Evolutionary conservation across 2,797 vertebrate genomes (phyloP).

Genomic region (Ptychobarbus kaznakovi): DNA sequence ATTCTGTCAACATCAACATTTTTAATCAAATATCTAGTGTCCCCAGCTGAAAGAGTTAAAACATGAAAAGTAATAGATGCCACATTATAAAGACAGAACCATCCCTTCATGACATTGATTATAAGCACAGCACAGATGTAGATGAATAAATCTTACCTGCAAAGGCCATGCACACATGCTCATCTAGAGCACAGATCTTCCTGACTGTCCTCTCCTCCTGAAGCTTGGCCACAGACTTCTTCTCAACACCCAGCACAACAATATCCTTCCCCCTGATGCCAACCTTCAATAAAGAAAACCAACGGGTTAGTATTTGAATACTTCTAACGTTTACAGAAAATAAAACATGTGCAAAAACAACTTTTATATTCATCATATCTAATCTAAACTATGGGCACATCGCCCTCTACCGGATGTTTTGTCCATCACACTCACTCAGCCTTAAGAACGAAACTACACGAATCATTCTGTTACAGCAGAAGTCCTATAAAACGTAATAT

Average conservation of each 20-base stretch:
- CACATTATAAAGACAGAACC: neutral
- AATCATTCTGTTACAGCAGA: neutral
- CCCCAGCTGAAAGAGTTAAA: neutral
- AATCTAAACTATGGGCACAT: neutral
- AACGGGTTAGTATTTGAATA: no score
- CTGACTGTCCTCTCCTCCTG: constrained; percentile 86
- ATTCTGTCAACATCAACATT: neutral
- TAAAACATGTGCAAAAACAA: neutral
- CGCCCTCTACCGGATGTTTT: constrained; percentile 6
- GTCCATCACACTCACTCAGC: neutral
- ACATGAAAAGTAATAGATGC: neutral
- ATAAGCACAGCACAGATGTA: neutral
- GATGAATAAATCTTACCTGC: constrained; percentile 72
- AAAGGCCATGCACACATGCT: constrained; percentile 88
- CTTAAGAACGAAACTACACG: constrained; percentile 30
- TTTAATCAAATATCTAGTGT: neutral
- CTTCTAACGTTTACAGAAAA: neutral
- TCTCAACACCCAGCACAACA: constrained; percentile 84
- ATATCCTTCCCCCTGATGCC: constrained; percentile 87
- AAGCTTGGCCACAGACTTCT: constrained; percentile 85
- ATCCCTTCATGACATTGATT: neutral
- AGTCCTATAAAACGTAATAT: neutral
- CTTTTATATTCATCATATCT: neutral
- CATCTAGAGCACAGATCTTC: constrained; percentile 84
- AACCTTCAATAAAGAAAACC: constrained; percentile 68